phyloP scores from a whole-genome alignment of 2,797 vertebrate species.

The Micromesistius poutassou region DNA sequence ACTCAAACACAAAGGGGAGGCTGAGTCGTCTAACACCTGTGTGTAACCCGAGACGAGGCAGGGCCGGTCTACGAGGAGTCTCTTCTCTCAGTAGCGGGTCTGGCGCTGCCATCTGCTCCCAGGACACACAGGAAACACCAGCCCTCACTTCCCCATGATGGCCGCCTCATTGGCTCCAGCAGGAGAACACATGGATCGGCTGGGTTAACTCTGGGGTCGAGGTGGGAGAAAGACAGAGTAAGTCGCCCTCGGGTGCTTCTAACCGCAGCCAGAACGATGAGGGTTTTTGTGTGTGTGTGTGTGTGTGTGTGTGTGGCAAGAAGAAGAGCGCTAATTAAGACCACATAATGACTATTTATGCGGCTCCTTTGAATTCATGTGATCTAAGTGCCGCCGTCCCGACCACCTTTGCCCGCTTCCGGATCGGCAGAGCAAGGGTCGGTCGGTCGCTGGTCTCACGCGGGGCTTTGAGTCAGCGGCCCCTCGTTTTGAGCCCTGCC shows the following conservation, averaged over 20 bases:
- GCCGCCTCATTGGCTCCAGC: too few species aligned
- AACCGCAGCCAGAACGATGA: constrained; percentile 19
- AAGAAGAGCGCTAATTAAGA: constrained; percentile 31
- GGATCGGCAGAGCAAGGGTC: not conserved
- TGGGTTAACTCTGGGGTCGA: not conserved
- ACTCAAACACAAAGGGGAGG: not conserved
- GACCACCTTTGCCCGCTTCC: constrained; percentile 29
- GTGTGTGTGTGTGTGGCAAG: constrained; percentile 13
- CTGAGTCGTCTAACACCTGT: constrained; percentile 34
- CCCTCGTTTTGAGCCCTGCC: not conserved
- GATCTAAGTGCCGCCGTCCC: constrained; percentile 15
- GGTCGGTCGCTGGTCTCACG: too few species aligned
- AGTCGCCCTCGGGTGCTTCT: constrained; percentile 1
- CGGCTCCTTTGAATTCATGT: constrained; percentile 25
- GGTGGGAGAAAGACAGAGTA: not conserved
- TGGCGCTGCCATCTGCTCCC: constrained; percentile 53
- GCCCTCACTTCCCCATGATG: too few species aligned
- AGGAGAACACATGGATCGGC: too few species aligned
- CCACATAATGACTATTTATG: constrained; percentile 36
- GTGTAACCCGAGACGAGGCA: constrained; percentile 52
- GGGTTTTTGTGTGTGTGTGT: constrained; percentile 17
- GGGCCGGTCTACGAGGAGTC: constrained; percentile 25
- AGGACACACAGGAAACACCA: constrained; percentile 24
- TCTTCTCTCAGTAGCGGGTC: constrained; percentile 29
- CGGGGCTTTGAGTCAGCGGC: constrained; percentile 9